These are phyloP conservation scores for Chascanopsetta lugubris DNA, from an alignment of 2,113 vertebrate genomes.

Conservation along the genomic window DNA sequence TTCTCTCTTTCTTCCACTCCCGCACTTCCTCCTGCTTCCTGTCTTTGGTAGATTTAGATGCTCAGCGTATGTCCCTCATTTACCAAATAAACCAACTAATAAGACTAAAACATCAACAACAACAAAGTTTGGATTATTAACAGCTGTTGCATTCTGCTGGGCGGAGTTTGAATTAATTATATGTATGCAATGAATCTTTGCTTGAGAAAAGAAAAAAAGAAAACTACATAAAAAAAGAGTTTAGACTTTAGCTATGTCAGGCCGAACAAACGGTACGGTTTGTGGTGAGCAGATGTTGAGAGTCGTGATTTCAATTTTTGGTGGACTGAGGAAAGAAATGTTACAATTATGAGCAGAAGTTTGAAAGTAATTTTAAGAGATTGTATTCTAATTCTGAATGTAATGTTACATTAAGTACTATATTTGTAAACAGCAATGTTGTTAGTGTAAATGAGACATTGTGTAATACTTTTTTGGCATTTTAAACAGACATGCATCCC, in stretches of 20 bases:
- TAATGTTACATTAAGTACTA: no score
- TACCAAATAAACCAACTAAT: constrained; percentile 52
- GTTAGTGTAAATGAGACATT: no score
- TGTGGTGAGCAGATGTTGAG: not conserved
- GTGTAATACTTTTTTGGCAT: no score
- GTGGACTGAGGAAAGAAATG: not conserved
- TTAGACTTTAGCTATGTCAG: not conserved
- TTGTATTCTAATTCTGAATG: no score
- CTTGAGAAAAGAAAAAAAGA: not conserved
- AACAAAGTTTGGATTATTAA: constrained; percentile 17
- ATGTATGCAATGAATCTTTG: not conserved
- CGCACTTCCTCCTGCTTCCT: constrained; percentile 40
- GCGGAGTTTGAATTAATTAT: constrained; percentile 10
- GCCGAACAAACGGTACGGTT: not conserved
- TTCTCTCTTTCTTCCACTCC: not conserved
- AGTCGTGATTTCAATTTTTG: not conserved
- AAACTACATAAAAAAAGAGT: not conserved
- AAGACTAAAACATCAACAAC: constrained; percentile 24
- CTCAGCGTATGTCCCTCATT: constrained; percentile 23
- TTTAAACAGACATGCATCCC: no score
- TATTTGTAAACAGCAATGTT: no score
- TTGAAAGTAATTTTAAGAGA: no score
- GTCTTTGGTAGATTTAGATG: constrained; percentile 49
- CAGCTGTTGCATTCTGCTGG: constrained; percentile 20
- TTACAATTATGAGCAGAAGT: not conserved